These are phyloP conservation scores for Bufo gargarizans DNA, from an alignment of 2,113 vertebrate species.

Conservation along the genomic window DNA sequence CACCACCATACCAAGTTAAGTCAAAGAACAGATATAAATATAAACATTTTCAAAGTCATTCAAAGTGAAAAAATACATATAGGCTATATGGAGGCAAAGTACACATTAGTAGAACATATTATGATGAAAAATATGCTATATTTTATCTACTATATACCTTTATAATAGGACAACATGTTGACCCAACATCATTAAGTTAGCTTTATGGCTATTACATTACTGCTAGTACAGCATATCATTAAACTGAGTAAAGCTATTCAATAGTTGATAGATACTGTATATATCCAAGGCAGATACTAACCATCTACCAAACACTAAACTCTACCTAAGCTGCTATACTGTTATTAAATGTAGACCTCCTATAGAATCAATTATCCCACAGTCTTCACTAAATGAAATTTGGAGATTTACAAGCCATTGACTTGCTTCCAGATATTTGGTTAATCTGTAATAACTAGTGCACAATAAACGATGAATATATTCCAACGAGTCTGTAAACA, in stretches of 20 bases:
- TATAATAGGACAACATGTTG: not conserved
- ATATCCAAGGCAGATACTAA: conserved; percentile 40
- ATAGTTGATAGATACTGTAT: conserved; percentile 42
- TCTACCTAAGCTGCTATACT: conserved; percentile 22
- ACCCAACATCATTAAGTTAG: conserved; percentile 12
- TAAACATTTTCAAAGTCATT: not conserved
- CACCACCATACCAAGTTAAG: conserved; percentile 1
- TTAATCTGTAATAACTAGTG: conserved; percentile 4
- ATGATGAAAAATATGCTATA: not conserved
- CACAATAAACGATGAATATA: not conserved
- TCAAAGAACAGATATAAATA: not conserved
- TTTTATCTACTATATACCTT: conserved; percentile 5
- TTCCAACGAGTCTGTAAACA: not conserved
- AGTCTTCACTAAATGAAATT: not conserved
- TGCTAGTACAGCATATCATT: conserved; percentile 23
- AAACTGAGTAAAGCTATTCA: conserved; percentile 43
- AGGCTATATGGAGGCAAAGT: conserved; percentile 19
- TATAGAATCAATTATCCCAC: not conserved
- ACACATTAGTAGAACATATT: not conserved
- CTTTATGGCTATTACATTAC: conserved; percentile 43
- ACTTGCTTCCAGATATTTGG: conserved; percentile 36
- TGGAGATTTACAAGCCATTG: not conserved
- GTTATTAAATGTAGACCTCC: not conserved
- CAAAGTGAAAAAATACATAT: conserved; percentile 21
- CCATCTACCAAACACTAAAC: conserved; percentile 21